phyloP scores from a whole-genome alignment of 2,113 vertebrate species.

The Nipponia nippon region DNA sequence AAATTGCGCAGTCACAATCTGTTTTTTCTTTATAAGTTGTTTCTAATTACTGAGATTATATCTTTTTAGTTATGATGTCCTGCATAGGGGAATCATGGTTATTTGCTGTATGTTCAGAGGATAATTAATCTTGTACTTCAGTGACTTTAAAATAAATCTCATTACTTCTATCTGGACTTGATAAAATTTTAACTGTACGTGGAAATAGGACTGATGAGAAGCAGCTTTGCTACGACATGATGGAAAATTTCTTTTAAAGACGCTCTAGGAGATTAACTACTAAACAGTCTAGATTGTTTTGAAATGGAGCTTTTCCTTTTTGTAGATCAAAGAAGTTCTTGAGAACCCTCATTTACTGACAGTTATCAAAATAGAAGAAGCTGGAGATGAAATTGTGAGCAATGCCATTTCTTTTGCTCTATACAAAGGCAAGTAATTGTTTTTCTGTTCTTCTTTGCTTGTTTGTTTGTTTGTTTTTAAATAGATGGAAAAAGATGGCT shows the following conservation, averaged over 20 bases:
- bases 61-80: not conserved
- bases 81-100: not conserved
- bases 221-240: not conserved
- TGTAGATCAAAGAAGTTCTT: conserved; percentile 80
- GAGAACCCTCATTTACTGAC: conserved; percentile 78
- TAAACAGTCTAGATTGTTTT: not conserved
- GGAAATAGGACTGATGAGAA: not conserved
- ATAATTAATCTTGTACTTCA: not conserved
- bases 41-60: not conserved
- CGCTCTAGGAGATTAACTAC: not conserved
- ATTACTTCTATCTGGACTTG: not conserved
- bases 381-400: conserved; percentile 81
- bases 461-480: not conserved
- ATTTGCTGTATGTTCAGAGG: not conserved
- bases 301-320: not conserved
- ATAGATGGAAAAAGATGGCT: not conserved
- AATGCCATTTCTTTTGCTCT: conserved; percentile 78
- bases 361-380: conserved; percentile 81
- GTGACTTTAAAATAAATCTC: not conserved
- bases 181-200: not conserved
- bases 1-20: not conserved
- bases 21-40: not conserved
- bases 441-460: not conserved
- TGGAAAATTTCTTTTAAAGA: not conserved
- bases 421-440: conserved; percentile 75